Evolutionary conservation across 2,797 vertebrate genomes (phyloP).

Genomic region (Amphiprion clarkii): DNA sequence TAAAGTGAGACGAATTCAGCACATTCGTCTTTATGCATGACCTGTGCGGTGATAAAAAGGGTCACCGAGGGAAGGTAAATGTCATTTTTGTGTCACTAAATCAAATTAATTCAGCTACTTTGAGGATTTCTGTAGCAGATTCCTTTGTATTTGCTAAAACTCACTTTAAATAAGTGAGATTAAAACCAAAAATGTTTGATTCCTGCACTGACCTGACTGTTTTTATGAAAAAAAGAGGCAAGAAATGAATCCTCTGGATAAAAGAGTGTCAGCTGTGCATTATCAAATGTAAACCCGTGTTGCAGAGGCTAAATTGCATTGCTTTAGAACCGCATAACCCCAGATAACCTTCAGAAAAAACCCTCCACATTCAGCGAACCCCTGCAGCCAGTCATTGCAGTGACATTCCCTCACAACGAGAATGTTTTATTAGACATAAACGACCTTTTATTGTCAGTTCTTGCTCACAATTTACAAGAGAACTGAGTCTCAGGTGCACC

Average conservation of each 20-base stretch:
- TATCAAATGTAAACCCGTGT: not conserved
- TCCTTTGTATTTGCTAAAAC: not conserved
- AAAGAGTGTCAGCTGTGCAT: constrained; percentile 8
- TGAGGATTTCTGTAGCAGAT: constrained; percentile 1
- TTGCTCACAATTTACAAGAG: not conserved
- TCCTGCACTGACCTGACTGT: not conserved
- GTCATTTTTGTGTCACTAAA: not conserved
- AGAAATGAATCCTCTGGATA: not conserved
- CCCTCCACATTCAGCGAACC: constrained; percentile 25
- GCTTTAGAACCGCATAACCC: constrained; percentile 4
- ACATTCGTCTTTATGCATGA: constrained; percentile 14
- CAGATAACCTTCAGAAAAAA: constrained; percentile 30
- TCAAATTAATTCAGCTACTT: not conserved
- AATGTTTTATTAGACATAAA: constrained; percentile 10
- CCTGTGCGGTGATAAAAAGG: constrained; percentile 3
- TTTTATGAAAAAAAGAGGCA: not conserved
- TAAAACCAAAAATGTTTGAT: not conserved
- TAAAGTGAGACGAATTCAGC: constrained; percentile 19
- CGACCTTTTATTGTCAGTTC: not conserved
- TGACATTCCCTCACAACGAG: constrained; percentile 10
- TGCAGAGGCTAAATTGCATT: not conserved
- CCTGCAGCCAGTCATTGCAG: constrained; percentile 10
- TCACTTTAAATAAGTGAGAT: not conserved
- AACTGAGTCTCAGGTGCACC: not conserved
- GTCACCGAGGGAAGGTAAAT: constrained; percentile 5